Conservation (phyloP, 2,113 vertebrate species). For the Spea bombifrons region DNA sequence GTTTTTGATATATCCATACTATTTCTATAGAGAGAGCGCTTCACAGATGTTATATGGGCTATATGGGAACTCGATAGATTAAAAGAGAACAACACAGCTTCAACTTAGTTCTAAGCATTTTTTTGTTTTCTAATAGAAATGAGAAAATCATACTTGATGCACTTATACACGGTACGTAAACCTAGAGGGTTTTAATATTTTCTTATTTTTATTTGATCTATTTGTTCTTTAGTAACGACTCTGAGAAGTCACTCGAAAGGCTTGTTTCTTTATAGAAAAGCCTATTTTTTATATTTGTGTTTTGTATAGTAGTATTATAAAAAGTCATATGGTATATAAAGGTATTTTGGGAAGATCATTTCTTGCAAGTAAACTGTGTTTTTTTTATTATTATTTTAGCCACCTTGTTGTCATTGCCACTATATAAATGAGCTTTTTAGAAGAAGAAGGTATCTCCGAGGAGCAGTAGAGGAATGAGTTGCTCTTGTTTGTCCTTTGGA, state of each 20-base stretch:
- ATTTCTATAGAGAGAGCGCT: constrained; percentile 14
- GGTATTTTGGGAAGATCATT: constrained; percentile 2
- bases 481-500: not conserved
- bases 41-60: not conserved
- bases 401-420: not conserved
- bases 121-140: not conserved
- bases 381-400: not conserved
- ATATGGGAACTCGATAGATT: not conserved
- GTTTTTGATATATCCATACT: constrained; percentile 15
- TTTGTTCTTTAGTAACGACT: constrained; percentile 13
- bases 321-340: not conserved
- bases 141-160: constrained; percentile 18
- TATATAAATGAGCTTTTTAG: not conserved
- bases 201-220: constrained; percentile 20
- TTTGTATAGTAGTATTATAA: constrained; percentile 14
- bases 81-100: not conserved
- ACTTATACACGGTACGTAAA: constrained; percentile 35
- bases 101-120: constrained; percentile 18
- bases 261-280: not conserved
- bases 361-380: not conserved
- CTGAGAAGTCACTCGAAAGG: not conserved
- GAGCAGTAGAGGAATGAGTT: not conserved
- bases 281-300: constrained; percentile 31
- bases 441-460: not conserved
- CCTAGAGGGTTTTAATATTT: constrained; percentile 5